Percentiles rank a stretch among this genome's conserved stretches.
phyloP scores from a whole-genome alignment of 2,888 invertebrate genomes.

The Epistrophe grossulariae region DNA sequence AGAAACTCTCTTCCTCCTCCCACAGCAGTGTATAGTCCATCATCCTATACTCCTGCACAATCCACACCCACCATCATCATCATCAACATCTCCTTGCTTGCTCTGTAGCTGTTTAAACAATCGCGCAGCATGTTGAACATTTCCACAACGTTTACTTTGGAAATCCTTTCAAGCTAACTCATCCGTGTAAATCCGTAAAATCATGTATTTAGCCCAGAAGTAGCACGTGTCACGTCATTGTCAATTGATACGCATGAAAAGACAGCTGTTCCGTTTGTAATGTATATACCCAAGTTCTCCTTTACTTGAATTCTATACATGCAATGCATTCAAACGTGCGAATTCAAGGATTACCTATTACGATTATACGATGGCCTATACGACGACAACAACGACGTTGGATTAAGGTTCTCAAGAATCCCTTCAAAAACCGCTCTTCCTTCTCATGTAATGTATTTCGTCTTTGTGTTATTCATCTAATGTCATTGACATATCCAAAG shows the following conservation, averaged over 20 bases:
- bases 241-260: constrained; percentile 75
- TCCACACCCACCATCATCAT: background rate
- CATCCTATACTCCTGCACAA: background rate
- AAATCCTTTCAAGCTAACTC: constrained; percentile 68
- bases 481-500: constrained; percentile 44
- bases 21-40: too few relatives aligned
- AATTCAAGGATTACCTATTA: constrained; percentile 63
- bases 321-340: constrained; percentile 55
- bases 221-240: constrained; percentile 75
- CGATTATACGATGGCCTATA: background rate
- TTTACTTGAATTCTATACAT: constrained; percentile 4
- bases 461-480: constrained; percentile 17
- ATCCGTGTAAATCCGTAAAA: constrained; percentile 75
- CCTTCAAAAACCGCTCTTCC: constrained; percentile 36
- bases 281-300: constrained; percentile 36
- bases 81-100: constrained; percentile 6
- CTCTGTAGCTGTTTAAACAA: constrained; percentile 60
- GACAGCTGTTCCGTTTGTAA: constrained; percentile 70
- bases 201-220: constrained; percentile 72
- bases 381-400: constrained; percentile 16
- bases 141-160: constrained; percentile 73
- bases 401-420: constrained; percentile 42
- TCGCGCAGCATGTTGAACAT: constrained; percentile 68
- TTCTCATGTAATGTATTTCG: constrained; percentile 31
- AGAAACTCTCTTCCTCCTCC: background rate